Evolutionary conservation across 2,888 invertebrate genomes (phyloP).

Genomic region (Drosophila prostipennis): DNA sequence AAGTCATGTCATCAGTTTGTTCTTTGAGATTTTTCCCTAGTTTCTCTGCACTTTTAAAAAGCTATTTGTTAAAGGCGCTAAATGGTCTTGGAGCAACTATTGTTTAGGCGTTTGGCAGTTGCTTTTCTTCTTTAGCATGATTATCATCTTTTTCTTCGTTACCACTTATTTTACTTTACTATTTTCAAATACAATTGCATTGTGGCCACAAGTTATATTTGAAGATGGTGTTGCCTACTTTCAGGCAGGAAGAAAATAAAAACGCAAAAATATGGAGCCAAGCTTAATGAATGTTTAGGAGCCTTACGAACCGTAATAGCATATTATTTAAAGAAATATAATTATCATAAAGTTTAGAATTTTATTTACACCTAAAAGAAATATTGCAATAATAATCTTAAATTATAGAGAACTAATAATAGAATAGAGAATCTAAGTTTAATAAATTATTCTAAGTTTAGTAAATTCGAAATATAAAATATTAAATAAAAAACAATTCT

Average conservation of each 20-base stretch:
- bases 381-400: too few relatives aligned
- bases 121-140: constrained; percentile 27
- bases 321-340: too few relatives aligned
- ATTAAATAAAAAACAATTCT: background rate
- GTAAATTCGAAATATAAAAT: too few relatives aligned
- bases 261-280: background rate
- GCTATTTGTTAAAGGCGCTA: constrained; percentile 52
- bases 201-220: background rate
- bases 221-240: constrained; percentile 58
- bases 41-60: constrained; percentile 1
- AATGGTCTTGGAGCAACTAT: constrained; percentile 32
- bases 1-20: background rate
- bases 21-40: background rate
- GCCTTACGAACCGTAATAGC: too few relatives aligned
- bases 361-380: too few relatives aligned
- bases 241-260: constrained; percentile 45
- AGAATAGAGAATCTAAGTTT: background rate
- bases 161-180: constrained; percentile 7
- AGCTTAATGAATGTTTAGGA: background rate
- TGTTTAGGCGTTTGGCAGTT: constrained; percentile 27
- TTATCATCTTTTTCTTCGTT: constrained; percentile 21
- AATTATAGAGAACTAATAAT: too few relatives aligned
- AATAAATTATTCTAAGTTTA: too few relatives aligned
- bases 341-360: too few relatives aligned
- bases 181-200: constrained; percentile 46